These are phyloP conservation scores for Deroplatys truncata DNA, from an alignment of 2,888 invertebrate species.

Conservation along the genomic window DNA sequence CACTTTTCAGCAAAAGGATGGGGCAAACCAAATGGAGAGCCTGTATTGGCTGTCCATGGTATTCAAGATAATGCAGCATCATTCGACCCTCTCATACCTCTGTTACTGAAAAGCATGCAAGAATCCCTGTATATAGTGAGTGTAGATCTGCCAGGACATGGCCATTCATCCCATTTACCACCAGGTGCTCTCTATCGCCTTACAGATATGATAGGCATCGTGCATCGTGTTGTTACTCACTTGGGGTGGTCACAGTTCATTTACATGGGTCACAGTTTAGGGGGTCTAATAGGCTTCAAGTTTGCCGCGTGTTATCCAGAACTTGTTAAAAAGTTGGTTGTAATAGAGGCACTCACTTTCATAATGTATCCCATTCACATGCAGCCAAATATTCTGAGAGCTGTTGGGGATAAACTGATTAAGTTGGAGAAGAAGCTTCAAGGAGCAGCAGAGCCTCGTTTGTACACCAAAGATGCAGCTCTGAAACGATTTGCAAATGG, in stretches of 20 bases:
- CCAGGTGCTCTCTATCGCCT: constrained; percentile 41
- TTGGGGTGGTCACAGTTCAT: constrained; percentile 44
- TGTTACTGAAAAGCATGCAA: constrained; percentile 37
- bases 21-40: constrained; percentile 39
- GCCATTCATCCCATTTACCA: constrained; percentile 44
- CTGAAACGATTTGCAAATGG: constrained; percentile 45
- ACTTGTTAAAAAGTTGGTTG: constrained; percentile 45
- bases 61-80: constrained; percentile 45
- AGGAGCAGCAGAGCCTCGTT: constrained; percentile 27
- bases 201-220: constrained; percentile 39
- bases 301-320: constrained; percentile 45
- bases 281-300: constrained; percentile 46
- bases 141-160: constrained; percentile 50
- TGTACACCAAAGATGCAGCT: constrained; percentile 33
- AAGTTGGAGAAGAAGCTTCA: constrained; percentile 37
- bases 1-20: constrained; percentile 37
- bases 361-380: background rate
- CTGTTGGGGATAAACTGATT: constrained; percentile 38
- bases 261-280: constrained; percentile 48
- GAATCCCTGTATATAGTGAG: constrained; percentile 41
- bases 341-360: constrained; percentile 43
- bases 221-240: constrained; percentile 40
- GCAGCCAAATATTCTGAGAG: background rate
- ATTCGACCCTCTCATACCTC: constrained; percentile 43
- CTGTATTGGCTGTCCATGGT: constrained; percentile 43